These are phyloP conservation scores for Dendronephthya gigantea DNA, from an alignment of 64 coral and sea anemone genomes.

Conservation along the genomic window DNA sequence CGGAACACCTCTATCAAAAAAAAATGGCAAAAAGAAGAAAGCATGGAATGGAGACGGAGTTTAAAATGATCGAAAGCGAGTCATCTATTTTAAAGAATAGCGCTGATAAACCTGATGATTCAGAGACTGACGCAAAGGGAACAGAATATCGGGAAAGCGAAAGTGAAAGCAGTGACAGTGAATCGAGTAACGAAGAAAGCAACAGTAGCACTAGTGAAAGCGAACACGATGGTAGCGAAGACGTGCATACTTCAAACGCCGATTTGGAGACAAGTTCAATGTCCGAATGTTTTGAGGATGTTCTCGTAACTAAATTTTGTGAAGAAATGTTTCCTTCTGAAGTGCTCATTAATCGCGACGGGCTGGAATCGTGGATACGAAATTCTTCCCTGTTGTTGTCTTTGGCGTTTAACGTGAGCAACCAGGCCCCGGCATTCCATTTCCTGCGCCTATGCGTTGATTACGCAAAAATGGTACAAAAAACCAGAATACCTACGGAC, in stretches of 20 bases:
- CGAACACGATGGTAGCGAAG: background rate
- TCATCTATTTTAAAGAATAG: no score
- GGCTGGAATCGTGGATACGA: background rate
- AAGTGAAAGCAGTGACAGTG: background rate
- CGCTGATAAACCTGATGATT: no score
- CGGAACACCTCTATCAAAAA: no score
- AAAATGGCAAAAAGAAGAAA: no score
- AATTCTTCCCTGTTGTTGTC: background rate
- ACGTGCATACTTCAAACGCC: background rate
- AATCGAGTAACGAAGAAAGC: background rate
- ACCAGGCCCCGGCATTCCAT: background rate
- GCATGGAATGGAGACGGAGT: no score
- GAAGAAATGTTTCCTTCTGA: conserved; percentile 3
- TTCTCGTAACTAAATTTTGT: background rate
- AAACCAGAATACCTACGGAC: no score
- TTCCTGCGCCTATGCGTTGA: conserved; percentile 1
- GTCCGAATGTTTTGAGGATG: background rate
- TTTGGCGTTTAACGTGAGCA: background rate
- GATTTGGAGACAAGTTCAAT: no score
- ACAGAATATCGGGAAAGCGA: background rate
- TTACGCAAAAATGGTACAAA: background rate
- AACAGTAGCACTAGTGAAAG: background rate
- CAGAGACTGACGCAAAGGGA: background rate
- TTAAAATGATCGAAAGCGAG: no score
- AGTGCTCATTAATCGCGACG: background rate